A percentile compares a stretch with the other conserved stretches of the same genome.
Conservation (phyloP, 2,888 invertebrate species). For the Drosophila limbata region DNA sequence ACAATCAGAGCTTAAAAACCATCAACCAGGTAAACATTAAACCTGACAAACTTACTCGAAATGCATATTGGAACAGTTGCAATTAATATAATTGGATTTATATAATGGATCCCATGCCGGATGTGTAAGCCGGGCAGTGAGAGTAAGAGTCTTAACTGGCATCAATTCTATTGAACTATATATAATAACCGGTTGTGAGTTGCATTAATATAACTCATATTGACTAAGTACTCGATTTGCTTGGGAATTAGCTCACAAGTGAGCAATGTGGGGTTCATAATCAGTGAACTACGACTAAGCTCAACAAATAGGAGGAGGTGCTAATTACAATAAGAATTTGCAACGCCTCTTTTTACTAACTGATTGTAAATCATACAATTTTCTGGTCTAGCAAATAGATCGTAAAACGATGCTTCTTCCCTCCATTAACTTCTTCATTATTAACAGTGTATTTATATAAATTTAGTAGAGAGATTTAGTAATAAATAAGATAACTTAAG, state of each 20-base stretch:
- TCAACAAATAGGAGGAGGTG: conserved; percentile 24
- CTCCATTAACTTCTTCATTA: too few species aligned
- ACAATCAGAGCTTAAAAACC: neutral
- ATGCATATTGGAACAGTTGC: conserved; percentile 45
- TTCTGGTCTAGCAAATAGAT: neutral
- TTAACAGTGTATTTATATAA: too few species aligned
- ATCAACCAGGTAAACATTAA: conserved; percentile 11
- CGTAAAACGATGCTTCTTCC: neutral
- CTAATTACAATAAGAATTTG: conserved; percentile 1
- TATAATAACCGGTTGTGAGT: conserved; percentile 50
- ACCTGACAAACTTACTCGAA: conserved; percentile 4
- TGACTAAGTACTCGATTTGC: conserved; percentile 13
- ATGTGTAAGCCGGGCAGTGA: conserved; percentile 45
- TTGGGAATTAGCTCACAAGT: conserved; percentile 19
- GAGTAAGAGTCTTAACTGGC: conserved; percentile 36
- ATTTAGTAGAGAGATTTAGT: conserved; percentile 6
- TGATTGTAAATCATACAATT: neutral
- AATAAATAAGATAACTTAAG: too few species aligned
- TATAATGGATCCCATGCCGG: conserved; percentile 49
- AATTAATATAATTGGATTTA: conserved; percentile 39
- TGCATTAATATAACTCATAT: conserved; percentile 23
- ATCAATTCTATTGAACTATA: conserved; percentile 11
- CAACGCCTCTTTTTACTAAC: conserved; percentile 7
- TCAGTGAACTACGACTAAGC: conserved; percentile 25
- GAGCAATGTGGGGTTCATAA: conserved; percentile 19